These are phyloP conservation scores for Arbacia lixula DNA, from an alignment of 53 echinoderm and acorn worm species.

Conservation along the genomic window DNA sequence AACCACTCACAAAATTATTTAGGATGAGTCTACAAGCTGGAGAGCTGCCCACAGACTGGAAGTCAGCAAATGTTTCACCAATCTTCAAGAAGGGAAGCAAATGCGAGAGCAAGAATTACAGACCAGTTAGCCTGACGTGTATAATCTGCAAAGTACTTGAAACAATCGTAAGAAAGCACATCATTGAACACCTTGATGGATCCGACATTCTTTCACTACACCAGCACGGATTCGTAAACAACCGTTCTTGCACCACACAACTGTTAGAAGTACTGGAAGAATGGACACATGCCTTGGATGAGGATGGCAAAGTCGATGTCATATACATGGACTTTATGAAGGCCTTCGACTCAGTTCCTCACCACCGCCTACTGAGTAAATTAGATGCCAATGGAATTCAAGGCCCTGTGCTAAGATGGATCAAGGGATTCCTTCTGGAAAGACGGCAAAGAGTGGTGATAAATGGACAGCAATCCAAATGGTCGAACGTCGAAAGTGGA, in stretches of 20 bases:
- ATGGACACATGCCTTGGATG: background rate
- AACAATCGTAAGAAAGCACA: background rate
- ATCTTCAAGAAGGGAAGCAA: slow-evolving; percentile 19
- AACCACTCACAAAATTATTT: background rate
- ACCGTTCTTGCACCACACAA: background rate
- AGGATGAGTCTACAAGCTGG: background rate
- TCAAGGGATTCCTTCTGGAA: background rate
- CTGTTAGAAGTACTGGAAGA: background rate
- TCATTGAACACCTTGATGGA: background rate
- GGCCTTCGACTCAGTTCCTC: background rate
- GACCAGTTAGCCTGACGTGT: background rate
- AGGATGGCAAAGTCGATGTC: background rate
- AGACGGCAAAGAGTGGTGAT: slow-evolving; percentile 2
- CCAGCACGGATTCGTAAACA: background rate
- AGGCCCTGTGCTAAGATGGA: background rate
- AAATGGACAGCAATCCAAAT: slow-evolving; percentile 3
- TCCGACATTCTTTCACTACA: background rate
- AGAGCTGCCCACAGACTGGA: slow-evolving; percentile 12
- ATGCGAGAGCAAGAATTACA: background rate
- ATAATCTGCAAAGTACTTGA: background rate
- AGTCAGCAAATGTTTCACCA: slow-evolving; percentile 6
- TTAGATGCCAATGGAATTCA: background rate
- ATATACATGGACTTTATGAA: background rate
- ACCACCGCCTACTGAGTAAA: background rate
- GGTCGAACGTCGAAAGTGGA: background rate